A percentile compares a stretch with the other conserved stretches of the same genome.
Evolutionary conservation across 1,140 invertebrate genomes (phyloP).

Genomic region (Brachionus paranguensis): DNA sequence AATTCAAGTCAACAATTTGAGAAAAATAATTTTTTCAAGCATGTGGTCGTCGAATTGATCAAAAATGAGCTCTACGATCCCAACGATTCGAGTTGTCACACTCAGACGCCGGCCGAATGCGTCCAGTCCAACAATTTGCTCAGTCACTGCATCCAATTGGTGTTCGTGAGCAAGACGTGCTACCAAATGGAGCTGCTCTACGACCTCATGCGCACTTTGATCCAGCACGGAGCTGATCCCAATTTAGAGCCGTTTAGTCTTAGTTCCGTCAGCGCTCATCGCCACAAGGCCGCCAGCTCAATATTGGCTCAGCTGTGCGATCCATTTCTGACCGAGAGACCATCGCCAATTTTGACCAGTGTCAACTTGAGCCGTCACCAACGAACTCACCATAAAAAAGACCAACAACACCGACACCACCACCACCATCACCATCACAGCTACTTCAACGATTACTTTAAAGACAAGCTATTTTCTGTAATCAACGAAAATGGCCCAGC

Average conservation of each 20-base stretch:
- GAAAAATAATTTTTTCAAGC: slow-evolving; percentile 27
- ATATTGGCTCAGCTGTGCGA: slow-evolving; percentile 14
- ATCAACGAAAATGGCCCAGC: neutral
- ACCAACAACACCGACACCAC: neutral
- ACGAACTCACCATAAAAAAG: neutral
- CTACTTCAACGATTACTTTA: slow-evolving; percentile 21
- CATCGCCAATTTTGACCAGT: slow-evolving; percentile 2
- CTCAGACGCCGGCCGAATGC: neutral
- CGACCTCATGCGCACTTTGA: slow-evolving; percentile 13
- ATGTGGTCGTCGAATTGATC: neutral
- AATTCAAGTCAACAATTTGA: slow-evolving; percentile 25
- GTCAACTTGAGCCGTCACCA: neutral
- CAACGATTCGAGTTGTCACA: neutral
- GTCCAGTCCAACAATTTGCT: slow-evolving; percentile 29
- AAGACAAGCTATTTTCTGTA: neutral
- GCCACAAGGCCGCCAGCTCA: neutral
- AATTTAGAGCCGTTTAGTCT: neutral
- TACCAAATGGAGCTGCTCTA: slow-evolving; percentile 23
- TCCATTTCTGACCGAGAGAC: neutral
- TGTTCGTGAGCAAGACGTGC: slow-evolving; percentile 10
- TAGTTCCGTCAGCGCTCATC: neutral
- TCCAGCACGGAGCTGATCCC: slow-evolving; percentile 30
- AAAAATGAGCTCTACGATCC: slow-evolving; percentile 6
- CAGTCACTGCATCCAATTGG: slow-evolving; percentile 12
- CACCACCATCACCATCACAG: neutral